phyloP scores from a whole-genome alignment of 1,140 invertebrate genomes.

The Drosophila melanogaster region DNA sequence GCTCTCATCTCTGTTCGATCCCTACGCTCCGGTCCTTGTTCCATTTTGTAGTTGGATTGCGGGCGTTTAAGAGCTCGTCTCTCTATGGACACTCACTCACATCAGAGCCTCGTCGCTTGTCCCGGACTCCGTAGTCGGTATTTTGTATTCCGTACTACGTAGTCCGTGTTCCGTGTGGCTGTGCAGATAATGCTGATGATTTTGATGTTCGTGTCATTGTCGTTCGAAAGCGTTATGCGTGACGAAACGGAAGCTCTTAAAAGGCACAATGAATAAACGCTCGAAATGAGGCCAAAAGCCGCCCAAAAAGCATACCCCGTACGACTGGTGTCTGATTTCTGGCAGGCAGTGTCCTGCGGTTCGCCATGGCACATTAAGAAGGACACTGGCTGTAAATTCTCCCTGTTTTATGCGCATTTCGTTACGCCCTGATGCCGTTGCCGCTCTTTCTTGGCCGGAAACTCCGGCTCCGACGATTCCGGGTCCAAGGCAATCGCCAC shows the following conservation, averaged over 20 bases:
- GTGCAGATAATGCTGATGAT: conserved; percentile 70
- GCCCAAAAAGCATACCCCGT: conserved; percentile 36
- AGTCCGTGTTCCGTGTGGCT: conserved; percentile 43
- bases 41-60: conserved; percentile 54
- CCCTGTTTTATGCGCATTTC: conserved; percentile 69
- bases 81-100: conserved; percentile 32
- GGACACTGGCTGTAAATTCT: conserved; percentile 67
- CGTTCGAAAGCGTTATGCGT: conserved; percentile 76
- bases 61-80: conserved; percentile 27
- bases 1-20: conserved; percentile 17
- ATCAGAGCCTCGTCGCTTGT: conserved; percentile 8
- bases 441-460: conserved; percentile 42
- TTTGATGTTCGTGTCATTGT: conserved; percentile 75
- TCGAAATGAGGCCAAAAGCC: conserved; percentile 70
- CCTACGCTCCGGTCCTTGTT: background rate
- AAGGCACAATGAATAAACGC: conserved; percentile 72
- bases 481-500: conserved; percentile 44
- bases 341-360: conserved; percentile 47
- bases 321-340: conserved; percentile 34
- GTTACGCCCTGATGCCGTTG: conserved; percentile 64
- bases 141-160: background rate
- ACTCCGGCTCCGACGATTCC: conserved; percentile 26
- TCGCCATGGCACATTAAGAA: conserved; percentile 75
- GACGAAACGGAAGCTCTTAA: conserved; percentile 78
- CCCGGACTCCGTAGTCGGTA: background rate